Conservation (phyloP, 2,888 invertebrate species). For the Coleophora flavipennella region DNA sequence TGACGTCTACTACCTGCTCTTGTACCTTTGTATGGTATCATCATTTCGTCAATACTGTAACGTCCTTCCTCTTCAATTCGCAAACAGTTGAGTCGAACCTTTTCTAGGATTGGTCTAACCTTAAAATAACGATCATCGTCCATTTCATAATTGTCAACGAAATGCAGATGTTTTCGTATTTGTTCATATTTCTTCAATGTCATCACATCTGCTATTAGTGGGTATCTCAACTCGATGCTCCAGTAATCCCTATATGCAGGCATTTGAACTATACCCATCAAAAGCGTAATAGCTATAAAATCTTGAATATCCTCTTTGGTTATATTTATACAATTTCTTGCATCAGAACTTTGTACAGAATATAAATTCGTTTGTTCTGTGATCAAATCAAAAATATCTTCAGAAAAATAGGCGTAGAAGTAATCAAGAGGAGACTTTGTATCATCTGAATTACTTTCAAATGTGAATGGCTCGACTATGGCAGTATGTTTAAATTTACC, state of each 20-base stretch:
- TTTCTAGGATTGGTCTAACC: conserved; percentile 22
- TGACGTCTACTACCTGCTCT: conserved; percentile 28
- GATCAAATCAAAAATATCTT: conserved; percentile 4
- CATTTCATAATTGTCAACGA: conserved; percentile 19
- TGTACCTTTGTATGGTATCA: conserved; percentile 30
- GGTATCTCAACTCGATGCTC: conserved; percentile 14
- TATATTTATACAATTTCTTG: conserved; percentile 11
- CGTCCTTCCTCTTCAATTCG: conserved; percentile 16
- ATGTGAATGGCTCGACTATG: too few species aligned
- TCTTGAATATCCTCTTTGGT: conserved; percentile 21
- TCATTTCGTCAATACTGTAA: conserved; percentile 32
- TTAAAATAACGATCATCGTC: conserved; percentile 24
- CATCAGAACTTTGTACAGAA: conserved; percentile 14
- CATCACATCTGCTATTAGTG: conserved; percentile 22
- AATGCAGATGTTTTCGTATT: conserved; percentile 22
- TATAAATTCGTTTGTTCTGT: conserved; percentile 14
- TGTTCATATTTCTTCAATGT: conserved; percentile 21
- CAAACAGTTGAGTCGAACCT: conserved; percentile 19
- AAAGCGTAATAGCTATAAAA: conserved; percentile 24
- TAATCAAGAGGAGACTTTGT: conserved; percentile 2
- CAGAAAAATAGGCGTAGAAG: conserved; percentile 7
- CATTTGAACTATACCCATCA: conserved; percentile 24
- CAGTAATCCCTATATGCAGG: conserved; percentile 23
- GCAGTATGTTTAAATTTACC: too few species aligned
- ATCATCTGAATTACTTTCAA: too few species aligned